A percentile compares a stretch with the other conserved stretches of the same genome.
phyloP scores from a whole-genome alignment of 2,797 vertebrate species.

The Microctenopoma lineatum region DNA sequence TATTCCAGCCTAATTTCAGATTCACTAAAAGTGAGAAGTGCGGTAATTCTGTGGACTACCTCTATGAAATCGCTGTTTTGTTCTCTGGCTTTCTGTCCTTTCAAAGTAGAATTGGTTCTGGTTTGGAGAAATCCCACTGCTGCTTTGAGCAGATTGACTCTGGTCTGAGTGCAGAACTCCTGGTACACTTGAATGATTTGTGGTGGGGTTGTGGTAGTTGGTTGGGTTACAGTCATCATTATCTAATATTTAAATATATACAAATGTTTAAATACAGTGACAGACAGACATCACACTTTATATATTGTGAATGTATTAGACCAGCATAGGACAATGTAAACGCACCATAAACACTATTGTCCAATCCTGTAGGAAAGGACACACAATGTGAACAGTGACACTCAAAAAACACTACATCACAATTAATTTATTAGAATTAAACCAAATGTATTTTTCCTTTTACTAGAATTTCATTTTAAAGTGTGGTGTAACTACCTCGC shows the following conservation, averaged over 20 bases:
- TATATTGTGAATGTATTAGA: not conserved
- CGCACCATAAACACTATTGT: conserved; percentile 61
- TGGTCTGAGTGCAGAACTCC: not conserved
- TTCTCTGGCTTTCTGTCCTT: conserved; percentile 37
- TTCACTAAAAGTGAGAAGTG: not conserved
- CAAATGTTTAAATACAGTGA: not conserved
- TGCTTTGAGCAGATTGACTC: conserved; percentile 13
- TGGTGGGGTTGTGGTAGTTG: not conserved
- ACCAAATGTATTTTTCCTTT: not conserved
- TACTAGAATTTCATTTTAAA: too few relatives aligned
- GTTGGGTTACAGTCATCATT: conserved; percentile 54
- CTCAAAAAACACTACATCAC: not conserved
- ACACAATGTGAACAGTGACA: not conserved
- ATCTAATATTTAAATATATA: conserved; percentile 48
- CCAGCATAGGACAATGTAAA: not conserved
- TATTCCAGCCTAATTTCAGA: not conserved
- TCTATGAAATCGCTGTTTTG: conserved; percentile 51
- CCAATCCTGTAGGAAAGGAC: conserved; percentile 35
- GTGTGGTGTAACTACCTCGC: conserved; percentile 21
- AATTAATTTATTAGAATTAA: not conserved
- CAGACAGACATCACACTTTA: not conserved
- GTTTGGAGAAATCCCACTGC: conserved; percentile 34
- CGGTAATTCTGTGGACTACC: conserved; percentile 37
- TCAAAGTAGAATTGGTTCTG: conserved; percentile 23
- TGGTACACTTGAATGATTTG: not conserved